phyloP scores from a whole-genome alignment of 2,113 vertebrate genomes.

The Taxidea taxus region DNA sequence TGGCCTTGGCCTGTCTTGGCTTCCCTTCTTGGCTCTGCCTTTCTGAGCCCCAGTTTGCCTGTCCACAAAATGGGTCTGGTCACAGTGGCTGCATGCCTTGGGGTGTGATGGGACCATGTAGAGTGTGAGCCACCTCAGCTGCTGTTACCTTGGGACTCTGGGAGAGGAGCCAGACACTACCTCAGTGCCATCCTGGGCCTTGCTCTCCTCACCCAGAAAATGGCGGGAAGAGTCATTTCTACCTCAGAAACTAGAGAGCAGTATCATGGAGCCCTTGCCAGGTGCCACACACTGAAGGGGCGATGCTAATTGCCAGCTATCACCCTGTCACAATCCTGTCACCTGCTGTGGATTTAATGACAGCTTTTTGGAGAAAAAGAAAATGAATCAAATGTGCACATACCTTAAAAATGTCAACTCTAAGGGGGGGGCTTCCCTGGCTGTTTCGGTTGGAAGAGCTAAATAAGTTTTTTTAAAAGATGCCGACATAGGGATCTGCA shows the following conservation, averaged over 20 bases:
- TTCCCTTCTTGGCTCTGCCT: not conserved
- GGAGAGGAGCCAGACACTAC: not conserved
- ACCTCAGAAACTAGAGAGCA: not conserved
- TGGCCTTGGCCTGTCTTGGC: not conserved
- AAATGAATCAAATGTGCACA: not conserved
- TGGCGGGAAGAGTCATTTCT: not conserved
- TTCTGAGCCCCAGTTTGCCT: not conserved
- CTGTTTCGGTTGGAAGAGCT: not conserved
- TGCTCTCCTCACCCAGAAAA: not conserved
- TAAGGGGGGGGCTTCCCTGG: no score
- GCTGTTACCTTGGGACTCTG: not conserved
- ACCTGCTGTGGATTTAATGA: not conserved
- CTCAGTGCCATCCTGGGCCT: not conserved
- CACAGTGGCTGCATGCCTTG: not conserved
- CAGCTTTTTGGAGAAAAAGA: not conserved
- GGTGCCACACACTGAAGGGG: not conserved
- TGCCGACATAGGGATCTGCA: not conserved
- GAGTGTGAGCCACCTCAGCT: not conserved
- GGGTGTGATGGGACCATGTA: not conserved
- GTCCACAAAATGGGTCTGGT: not conserved
- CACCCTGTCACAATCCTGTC: not conserved
- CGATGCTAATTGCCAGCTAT: not conserved
- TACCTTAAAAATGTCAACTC: not conserved
- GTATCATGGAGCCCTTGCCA: not conserved
- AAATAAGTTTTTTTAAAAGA: not conserved